Base-by-base conservation (phyloP, 2,888 invertebrate species). In the Campaea margaritaria region DNA sequence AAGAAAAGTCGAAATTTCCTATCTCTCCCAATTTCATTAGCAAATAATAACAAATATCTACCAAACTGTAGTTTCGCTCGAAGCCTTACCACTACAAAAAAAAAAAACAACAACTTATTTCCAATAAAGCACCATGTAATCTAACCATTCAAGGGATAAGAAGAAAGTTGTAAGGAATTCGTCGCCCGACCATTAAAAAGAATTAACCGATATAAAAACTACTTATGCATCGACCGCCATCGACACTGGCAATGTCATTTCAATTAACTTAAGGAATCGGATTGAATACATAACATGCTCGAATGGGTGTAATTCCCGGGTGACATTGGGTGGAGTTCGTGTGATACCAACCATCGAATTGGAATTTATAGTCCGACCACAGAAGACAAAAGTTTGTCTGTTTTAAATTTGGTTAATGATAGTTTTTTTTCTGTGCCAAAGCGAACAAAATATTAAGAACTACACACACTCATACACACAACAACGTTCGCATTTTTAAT, bases 91-190 rank as follows among this genome's bases (percentile, higher is more conserved):
- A n/a, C n/a, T n/a, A n/a, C n/a, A n/a, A n/a, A 36, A 12, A 36
- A 36, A n/a, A 36, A 36, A 1, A 12, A 12, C 3, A 7, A 12
- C 10, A n/a, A 5, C 12, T 2, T 3, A 36, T 2, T 36, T 34
- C 11, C 10, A 36, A 39, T 12, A 31, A 12, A n/a, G 38, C 58
- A 38, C 52, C 54, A 50, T 54, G 59, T 59, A 59, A 59, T 50
- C 49, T 13, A 59, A 36, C 14, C 44, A 31, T 42, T 43, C 34
- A 7, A 47, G 41, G 49, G 45, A 50, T 58, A 86, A 85, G 79
- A 84, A 83, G 82, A 89, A 91, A 88, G 85, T 83, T 72, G 78
- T 81, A 76, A 76, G 85, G 87, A 86, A 89, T 89, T 79, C 82
- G 80, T 84, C 77, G 82, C 76, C 74, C 79, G 75, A 79, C 81